Conservation (phyloP, 2,113 vertebrate genomes). For the Cyphomyrus discorhynchus region DNA sequence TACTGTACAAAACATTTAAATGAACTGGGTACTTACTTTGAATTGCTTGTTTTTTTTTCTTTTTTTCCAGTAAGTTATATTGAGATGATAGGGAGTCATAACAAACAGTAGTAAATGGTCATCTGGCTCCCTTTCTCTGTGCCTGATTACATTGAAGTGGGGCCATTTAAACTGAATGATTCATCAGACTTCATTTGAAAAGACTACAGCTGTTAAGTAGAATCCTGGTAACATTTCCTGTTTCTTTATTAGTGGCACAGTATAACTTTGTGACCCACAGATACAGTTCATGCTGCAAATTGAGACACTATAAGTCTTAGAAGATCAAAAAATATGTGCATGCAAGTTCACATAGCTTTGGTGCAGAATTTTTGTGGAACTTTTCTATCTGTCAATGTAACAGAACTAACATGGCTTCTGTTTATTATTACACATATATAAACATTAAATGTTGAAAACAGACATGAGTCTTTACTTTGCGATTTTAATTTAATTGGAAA, state of each 20-base stretch:
- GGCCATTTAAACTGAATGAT: background rate
- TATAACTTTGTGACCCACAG: background rate
- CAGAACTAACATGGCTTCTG: background rate
- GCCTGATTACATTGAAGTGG: background rate
- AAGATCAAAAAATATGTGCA: background rate
- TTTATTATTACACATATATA: background rate
- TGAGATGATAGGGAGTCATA: background rate
- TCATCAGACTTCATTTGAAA: background rate
- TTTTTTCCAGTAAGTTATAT: background rate
- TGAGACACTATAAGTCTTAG: background rate
- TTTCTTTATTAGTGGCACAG: background rate
- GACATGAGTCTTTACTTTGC: background rate
- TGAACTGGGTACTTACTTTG: background rate
- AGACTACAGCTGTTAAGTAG: background rate
- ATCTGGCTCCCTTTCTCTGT: background rate
- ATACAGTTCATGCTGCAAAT: background rate
- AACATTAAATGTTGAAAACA: background rate
- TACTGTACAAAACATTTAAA: background rate
- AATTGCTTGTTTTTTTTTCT: background rate
- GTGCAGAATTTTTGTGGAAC: background rate
- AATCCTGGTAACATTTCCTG: background rate
- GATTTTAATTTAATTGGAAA: background rate
- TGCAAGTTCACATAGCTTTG: background rate
- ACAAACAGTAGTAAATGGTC: background rate
- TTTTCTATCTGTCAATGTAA: background rate